A percentile compares a stretch with the other conserved stretches of the same genome.
Evolutionary conservation across 2,113 vertebrate species (phyloP).

Genomic region (Penelope pileata): DNA sequence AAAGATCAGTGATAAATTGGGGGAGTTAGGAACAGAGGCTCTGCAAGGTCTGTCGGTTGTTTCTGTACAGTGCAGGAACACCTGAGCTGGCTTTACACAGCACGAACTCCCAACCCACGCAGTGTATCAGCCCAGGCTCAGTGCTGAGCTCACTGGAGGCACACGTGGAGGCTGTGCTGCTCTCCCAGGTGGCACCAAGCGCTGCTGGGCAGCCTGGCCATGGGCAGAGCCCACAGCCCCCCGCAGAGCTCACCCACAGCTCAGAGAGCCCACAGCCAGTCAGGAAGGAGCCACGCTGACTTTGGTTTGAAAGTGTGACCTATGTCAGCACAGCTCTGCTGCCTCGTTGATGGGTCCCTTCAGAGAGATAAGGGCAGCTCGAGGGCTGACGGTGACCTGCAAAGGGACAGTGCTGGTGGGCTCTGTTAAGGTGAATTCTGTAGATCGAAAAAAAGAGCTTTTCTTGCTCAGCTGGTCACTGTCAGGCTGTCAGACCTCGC

Average conservation of each 20-base stretch:
- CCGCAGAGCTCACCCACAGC: constrained; percentile 66
- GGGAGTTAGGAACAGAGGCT: not conserved
- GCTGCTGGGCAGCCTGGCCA: not conserved
- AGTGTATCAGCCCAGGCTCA: not conserved
- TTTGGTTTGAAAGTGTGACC: not conserved
- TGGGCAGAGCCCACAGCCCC: not conserved
- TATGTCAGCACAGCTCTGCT: not conserved
- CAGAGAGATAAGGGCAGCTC: not conserved
- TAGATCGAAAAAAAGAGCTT: not conserved
- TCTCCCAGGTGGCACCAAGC: no score
- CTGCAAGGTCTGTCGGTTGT: fast-evolving
- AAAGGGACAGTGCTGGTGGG: not conserved
- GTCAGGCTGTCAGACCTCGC: not conserved
- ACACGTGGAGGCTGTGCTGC: not conserved
- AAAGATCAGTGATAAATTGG: not conserved
- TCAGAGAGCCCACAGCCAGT: constrained; percentile 60
- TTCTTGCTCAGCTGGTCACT: not conserved
- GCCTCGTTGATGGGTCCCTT: not conserved
- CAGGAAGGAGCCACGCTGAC: no score
- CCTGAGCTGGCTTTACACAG: not conserved
- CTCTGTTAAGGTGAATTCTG: not conserved
- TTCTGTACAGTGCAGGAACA: not conserved
- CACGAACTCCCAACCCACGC: not conserved
- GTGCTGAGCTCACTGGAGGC: not conserved
- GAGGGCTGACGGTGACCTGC: not conserved